These are phyloP conservation scores for Channa striata DNA, from an alignment of 2,797 vertebrate species.

Conservation along the genomic window DNA sequence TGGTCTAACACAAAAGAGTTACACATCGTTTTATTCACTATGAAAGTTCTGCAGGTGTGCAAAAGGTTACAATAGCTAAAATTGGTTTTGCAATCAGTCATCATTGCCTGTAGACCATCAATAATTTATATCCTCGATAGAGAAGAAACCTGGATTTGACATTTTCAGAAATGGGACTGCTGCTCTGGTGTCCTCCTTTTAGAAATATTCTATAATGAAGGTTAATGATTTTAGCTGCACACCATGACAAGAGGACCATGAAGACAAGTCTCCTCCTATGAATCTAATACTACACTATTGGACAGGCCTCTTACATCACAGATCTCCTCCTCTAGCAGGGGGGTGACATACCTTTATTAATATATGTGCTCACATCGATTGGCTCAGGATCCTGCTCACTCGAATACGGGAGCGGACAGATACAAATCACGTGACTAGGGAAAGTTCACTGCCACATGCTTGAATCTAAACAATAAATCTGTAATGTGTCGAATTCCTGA, in stretches of 20 bases:
- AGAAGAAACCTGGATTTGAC: constrained; percentile 36
- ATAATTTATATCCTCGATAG: constrained; percentile 41
- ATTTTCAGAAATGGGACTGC: constrained; percentile 37
- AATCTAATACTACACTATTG: constrained; percentile 22
- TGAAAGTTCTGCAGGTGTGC: constrained; percentile 57
- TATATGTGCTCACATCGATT: constrained; percentile 19
- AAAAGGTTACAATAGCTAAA: constrained; percentile 62
- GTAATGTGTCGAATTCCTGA: constrained; percentile 4
- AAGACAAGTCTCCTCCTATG: constrained; percentile 18
- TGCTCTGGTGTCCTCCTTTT: constrained; percentile 6
- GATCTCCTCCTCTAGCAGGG: constrained; percentile 16
- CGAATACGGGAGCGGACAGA: background rate
- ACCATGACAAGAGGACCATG: constrained; percentile 14
- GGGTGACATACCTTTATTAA: background rate
- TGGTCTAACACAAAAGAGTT: constrained; percentile 20
- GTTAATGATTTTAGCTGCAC: constrained; percentile 30
- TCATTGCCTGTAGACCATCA: constrained; percentile 33
- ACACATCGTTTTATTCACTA: constrained; percentile 44
- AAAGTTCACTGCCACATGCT: background rate
- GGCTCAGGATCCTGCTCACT: constrained; percentile 5
- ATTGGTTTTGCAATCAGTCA: constrained; percentile 50
- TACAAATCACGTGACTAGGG: constrained; percentile 1
- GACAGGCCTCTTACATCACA: constrained; percentile 15
- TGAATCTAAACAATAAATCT: constrained; percentile 31
- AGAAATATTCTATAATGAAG: background rate